Evolutionary conservation across 2,113 vertebrate species (phyloP), one percentile per base, ranked within the genome.

Genomic region (Euleptes europaea): DNA sequence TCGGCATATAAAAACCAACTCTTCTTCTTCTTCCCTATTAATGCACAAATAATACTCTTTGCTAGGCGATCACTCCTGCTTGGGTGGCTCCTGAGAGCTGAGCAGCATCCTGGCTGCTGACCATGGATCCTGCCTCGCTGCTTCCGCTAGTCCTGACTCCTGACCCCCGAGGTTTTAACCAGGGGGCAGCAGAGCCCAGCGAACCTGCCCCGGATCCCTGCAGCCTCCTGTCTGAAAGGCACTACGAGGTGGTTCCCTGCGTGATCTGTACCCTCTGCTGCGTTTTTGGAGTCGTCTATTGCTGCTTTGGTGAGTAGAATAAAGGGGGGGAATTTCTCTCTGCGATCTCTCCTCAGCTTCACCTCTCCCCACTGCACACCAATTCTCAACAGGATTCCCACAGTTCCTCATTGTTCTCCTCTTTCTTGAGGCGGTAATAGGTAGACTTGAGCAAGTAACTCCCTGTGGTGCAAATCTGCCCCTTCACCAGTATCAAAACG

Each of bases 231-330:
- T 95, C 96, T 8, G 93, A 96, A 86, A 94, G 96, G 80, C 94
- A 93, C 78, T 97, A 97, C 91, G 96, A 98, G 26, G 60, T 97
- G 89, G 94, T 97, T 86, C 97, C 97, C 1, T 94, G 96, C 1
- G 95, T 97, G 89, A 97, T 97, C 91, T 97, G 96, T 92, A 96
- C 96, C 85, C 97, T 98, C 92, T 97, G 97, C 93, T 97, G 97
- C 94, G 95, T 97, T 83, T 97, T 98, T 80, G 97, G 97, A 65
- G 96, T 98, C 93, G 96, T 98, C 94, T 98, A 98, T 93, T 97
- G 97, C 94, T 97, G 98, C 95, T 98, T 98, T 60, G 97, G 97
- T 98, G 93, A 97, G 97, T 71, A 47, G 78, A 23, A 33, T 40
- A 71, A 67, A 63, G 51, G 51, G 78, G 31, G 44, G 19, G 10